Conservation (phyloP, 2,888 invertebrate genomes). For the Anoncus sp. region DNA sequence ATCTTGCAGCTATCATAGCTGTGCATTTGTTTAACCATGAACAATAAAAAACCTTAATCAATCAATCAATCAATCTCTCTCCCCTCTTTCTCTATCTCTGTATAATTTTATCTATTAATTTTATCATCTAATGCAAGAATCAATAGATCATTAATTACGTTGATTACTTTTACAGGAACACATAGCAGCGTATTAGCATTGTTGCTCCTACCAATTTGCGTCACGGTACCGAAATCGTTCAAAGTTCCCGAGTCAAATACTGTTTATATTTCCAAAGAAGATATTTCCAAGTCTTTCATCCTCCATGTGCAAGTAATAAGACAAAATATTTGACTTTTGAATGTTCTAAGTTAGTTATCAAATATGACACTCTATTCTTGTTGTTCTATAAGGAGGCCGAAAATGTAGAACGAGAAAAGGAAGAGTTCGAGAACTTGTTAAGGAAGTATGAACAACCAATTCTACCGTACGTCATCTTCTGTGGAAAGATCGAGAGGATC, state of each 20-base stretch:
- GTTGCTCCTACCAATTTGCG: not conserved
- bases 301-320: conserved; percentile 23
- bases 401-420: not conserved
- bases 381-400: not conserved
- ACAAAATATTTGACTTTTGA: too few species aligned
- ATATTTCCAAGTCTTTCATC: conserved; percentile 19
- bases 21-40: too few species aligned
- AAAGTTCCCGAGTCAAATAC: not conserved
- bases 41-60: too few species aligned
- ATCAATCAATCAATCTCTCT: too few species aligned
- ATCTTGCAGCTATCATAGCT: too few species aligned
- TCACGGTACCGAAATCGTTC: not conserved
- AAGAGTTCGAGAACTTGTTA: not conserved
- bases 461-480: conserved; percentile 15
- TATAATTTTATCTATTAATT: too few species aligned
- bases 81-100: too few species aligned
- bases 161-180: conserved; percentile 5
- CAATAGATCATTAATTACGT: too few species aligned
- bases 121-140: too few species aligned
- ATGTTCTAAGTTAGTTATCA: too few species aligned
- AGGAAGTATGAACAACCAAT: not conserved
- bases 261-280: conserved; percentile 17
- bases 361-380: too few species aligned
- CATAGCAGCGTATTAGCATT: conserved; percentile 22
- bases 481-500: not conserved